A percentile compares a stretch with the other conserved stretches of the same genome.
Evolutionary conservation across 1,140 invertebrate species (phyloP).

Genomic region (Camponotus floridanus): DNA sequence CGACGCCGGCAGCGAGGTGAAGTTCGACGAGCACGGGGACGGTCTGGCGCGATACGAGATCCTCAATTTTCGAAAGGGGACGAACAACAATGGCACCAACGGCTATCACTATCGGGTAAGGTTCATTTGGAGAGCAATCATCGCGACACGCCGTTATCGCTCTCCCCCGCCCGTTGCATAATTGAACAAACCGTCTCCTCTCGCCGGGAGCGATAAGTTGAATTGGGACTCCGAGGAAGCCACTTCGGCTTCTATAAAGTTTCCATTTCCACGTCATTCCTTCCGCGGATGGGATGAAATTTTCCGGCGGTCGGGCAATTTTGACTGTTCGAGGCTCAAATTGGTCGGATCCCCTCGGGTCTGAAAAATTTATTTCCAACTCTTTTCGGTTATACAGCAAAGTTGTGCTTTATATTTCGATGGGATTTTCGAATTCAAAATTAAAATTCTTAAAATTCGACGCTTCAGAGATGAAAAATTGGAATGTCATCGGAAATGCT

Average conservation of each 20-base stretch:
- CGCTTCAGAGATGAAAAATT: neutral
- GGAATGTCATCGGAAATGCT: neutral
- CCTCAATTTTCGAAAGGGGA: slow-evolving; percentile 87
- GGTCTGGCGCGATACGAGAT: slow-evolving; percentile 90
- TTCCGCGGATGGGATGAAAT: slow-evolving; percentile 3
- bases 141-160: slow-evolving; percentile 19
- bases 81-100: slow-evolving; percentile 84
- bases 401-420: neutral
- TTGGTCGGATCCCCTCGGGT: neutral
- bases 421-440: no score
- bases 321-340: neutral
- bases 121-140: slow-evolving; percentile 13
- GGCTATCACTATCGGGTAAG: slow-evolving; percentile 89
- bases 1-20: slow-evolving; percentile 88
- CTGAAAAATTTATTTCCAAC: neutral
- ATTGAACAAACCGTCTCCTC: slow-evolving; percentile 44
- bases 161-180: slow-evolving; percentile 28
- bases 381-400: neutral
- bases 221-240: slow-evolving; percentile 53
- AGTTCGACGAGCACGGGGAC: slow-evolving; percentile 90
- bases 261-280: neutral
- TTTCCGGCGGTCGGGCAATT: neutral
- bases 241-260: slow-evolving; percentile 8
- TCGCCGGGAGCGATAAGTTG: slow-evolving; percentile 44
- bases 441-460: no score